phyloP scores from a whole-genome alignment of 2,888 invertebrate genomes.

The Drosophila picticornis region DNA sequence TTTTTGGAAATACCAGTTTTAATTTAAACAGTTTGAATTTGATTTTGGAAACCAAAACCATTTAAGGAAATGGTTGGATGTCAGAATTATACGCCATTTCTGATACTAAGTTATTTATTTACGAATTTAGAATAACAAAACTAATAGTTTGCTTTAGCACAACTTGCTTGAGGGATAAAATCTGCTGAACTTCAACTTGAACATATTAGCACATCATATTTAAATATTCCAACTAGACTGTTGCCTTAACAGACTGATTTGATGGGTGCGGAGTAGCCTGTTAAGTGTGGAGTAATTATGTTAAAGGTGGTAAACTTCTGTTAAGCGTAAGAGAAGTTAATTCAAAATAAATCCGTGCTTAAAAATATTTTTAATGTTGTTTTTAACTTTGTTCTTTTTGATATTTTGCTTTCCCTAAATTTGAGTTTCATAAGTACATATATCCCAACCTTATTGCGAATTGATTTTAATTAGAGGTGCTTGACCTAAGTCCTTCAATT shows the following conservation, averaged over 20 bases:
- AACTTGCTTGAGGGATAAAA: background rate
- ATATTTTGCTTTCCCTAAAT: background rate
- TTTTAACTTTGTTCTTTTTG: background rate
- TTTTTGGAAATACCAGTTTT: background rate
- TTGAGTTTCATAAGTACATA: background rate
- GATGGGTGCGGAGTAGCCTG: background rate
- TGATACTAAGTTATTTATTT: background rate
- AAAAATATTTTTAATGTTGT: background rate
- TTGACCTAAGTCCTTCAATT: constrained; percentile 30
- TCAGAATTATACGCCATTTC: background rate
- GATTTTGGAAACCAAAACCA: background rate
- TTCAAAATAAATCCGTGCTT: background rate
- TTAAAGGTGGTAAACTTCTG: background rate
- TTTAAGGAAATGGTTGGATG: background rate
- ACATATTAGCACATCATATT: background rate
- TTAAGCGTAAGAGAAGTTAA: background rate
- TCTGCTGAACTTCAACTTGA: background rate
- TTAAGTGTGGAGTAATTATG: constrained; percentile 16
- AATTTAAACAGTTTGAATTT: background rate
- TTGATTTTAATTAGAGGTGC: background rate
- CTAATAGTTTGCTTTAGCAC: background rate
- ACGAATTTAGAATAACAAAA: background rate
- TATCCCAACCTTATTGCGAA: background rate
- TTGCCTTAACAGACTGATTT: background rate
- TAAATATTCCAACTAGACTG: background rate